Conservation (phyloP, 1,140 invertebrate species). For the Bursaphelenchus mucronatus region DNA sequence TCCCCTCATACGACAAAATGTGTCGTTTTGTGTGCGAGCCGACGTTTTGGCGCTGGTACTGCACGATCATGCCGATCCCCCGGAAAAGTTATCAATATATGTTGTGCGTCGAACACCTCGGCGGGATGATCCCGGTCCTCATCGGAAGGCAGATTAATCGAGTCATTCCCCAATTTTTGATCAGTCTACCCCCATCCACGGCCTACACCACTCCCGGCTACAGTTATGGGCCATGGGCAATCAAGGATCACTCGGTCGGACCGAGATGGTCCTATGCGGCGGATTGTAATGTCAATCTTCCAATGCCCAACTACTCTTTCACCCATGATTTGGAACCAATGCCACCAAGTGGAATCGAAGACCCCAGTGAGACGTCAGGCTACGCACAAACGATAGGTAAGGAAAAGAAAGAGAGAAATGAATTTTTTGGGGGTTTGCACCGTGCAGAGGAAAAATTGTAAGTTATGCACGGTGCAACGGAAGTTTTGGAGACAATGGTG, state of each 20-base stretch:
- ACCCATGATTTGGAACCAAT: conserved; percentile 7
- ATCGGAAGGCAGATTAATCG: conserved; percentile 92
- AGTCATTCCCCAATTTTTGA: conserved; percentile 93
- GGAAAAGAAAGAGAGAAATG: background rate
- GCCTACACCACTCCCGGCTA: conserved; percentile 1
- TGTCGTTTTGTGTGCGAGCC: conserved; percentile 87
- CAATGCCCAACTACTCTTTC: conserved; percentile 12
- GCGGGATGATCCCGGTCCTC: conserved; percentile 86
- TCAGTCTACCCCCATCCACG: conserved; percentile 80
- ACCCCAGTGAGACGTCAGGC: conserved; percentile 7
- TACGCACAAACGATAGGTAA: conserved; percentile 13
- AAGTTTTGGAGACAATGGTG: no score
- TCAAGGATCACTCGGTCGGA: conserved; percentile 8
- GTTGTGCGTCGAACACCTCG: conserved; percentile 85
- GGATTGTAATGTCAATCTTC: conserved; percentile 4
- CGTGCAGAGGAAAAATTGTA: no score
- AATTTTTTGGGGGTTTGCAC: no score
- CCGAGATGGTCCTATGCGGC: conserved; percentile 1
- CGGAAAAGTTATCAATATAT: conserved; percentile 70
- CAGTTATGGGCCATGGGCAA: background rate
- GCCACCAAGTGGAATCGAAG: conserved; percentile 5
- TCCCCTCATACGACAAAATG: conserved; percentile 79
- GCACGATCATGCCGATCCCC: conserved; percentile 72
- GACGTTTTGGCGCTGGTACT: conserved; percentile 86
- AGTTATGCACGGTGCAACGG: no score